These are phyloP conservation scores for Frankliniella fusca DNA, from an alignment of 2,888 invertebrate genomes.

Conservation along the genomic window DNA sequence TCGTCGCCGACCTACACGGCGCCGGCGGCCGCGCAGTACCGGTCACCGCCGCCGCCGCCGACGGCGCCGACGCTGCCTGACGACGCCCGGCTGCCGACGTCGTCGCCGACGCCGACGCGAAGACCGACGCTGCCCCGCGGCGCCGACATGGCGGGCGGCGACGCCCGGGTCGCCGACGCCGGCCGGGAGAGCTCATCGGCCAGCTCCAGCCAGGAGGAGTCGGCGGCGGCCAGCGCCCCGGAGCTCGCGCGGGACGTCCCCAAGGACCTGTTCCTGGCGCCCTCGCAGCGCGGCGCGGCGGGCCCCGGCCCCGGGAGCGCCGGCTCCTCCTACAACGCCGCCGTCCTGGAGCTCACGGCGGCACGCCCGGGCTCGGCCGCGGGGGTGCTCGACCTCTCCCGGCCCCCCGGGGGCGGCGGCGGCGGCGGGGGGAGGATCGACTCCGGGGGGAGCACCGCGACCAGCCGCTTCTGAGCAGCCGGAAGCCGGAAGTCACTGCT, in stretches of 20 bases:
- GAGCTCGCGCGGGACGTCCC: background rate
- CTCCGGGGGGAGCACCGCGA: background rate
- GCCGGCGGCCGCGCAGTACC: background rate
- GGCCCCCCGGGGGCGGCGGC: background rate
- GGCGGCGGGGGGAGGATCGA: background rate
- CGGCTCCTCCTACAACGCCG: background rate
- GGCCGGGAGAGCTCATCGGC: constrained; percentile 1
- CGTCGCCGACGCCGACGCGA: background rate
- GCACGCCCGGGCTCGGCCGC: background rate
- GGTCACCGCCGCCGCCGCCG: background rate
- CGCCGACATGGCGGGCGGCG: constrained; percentile 17
- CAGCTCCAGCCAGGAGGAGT: background rate
- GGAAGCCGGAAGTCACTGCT: too few species aligned
- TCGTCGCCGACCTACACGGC: background rate
- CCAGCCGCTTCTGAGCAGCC: background rate
- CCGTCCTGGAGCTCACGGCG: background rate
- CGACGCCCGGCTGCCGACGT: background rate
- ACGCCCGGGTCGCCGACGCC: constrained; percentile 12
- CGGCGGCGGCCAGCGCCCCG: background rate
- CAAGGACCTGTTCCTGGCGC: constrained; percentile 17
- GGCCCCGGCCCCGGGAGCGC: background rate
- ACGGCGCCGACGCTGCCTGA: background rate
- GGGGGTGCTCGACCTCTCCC: background rate
- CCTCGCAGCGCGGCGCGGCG: background rate
- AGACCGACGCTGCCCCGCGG: background rate